These are phyloP conservation scores for Dione vanillae DNA, from an alignment of 2,888 invertebrate species.

Conservation along the genomic window DNA sequence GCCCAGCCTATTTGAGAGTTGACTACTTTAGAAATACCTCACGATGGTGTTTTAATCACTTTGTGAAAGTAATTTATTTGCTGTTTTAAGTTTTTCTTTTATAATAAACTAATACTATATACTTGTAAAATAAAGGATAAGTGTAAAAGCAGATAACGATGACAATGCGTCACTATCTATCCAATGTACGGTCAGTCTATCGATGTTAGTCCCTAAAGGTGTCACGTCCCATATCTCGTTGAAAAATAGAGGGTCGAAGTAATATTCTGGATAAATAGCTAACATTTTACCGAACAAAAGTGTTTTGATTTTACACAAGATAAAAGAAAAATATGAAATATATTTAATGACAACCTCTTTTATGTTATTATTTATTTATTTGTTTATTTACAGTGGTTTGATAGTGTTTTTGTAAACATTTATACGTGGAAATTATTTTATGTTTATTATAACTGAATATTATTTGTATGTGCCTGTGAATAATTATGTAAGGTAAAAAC, in stretches of 20 bases:
- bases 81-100: background rate
- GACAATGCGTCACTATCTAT: constrained; percentile 14
- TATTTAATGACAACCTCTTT: constrained; percentile 1
- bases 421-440: too few species aligned
- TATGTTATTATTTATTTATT: constrained; percentile 5
- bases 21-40: too few species aligned
- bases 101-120: background rate
- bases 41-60: too few species aligned
- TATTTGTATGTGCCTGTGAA: too few species aligned
- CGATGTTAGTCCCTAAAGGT: constrained; percentile 32
- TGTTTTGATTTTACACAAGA: constrained; percentile 12
- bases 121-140: background rate
- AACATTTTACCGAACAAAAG: constrained; percentile 34
- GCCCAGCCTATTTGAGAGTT: too few species aligned
- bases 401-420: too few species aligned
- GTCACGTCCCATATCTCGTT: constrained; percentile 32
- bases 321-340: constrained; percentile 25
- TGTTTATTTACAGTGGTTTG: background rate
- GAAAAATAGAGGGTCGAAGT: constrained; percentile 38
- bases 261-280: constrained; percentile 36
- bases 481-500: too few species aligned
- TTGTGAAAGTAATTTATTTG: too few species aligned
- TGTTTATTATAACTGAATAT: too few species aligned
- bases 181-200: constrained; percentile 12
- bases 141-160: constrained; percentile 5